phyloP scores from a whole-genome alignment of 2,113 vertebrate species.

The Pachypanchax playfairii region DNA sequence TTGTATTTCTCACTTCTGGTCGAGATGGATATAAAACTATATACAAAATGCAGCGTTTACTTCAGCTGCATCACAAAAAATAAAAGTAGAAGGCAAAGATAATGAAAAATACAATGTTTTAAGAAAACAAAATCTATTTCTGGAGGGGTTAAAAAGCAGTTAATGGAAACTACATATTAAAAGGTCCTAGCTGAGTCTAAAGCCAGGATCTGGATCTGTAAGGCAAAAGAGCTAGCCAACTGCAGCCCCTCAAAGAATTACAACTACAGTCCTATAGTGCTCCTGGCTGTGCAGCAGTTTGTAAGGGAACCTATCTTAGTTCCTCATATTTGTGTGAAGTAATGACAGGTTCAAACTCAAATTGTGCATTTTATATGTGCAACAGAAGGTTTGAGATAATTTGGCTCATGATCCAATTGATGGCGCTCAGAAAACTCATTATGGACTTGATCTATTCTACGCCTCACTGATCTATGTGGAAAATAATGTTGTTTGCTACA shows the following conservation, averaged over 20 bases:
- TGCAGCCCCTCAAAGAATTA: too few relatives aligned
- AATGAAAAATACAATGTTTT: constrained; percentile 41
- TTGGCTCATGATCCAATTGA: not conserved
- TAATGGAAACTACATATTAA: too few relatives aligned
- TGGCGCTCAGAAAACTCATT: not conserved
- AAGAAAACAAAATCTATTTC: constrained; percentile 33
- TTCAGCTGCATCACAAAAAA: constrained; percentile 62
- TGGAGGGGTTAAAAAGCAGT: constrained; percentile 18
- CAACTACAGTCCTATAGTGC: too few relatives aligned
- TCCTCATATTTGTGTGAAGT: not conserved
- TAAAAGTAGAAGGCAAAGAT: constrained; percentile 18
- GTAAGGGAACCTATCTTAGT: too few relatives aligned
- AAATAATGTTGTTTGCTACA: not conserved
- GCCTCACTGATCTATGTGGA: not conserved
- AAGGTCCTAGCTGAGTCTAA: too few relatives aligned
- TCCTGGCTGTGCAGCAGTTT: too few relatives aligned
- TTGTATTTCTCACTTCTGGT: constrained; percentile 51
- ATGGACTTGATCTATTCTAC: not conserved
- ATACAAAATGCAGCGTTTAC: constrained; percentile 53
- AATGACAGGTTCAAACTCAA: not conserved
- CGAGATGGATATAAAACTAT: constrained; percentile 54
- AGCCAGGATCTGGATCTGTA: too few relatives aligned
- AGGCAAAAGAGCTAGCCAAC: too few relatives aligned
- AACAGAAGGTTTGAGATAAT: not conserved
- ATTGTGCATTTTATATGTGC: not conserved